Evolutionary conservation across 1,140 invertebrate species (phyloP).

Genomic region (Apis cerana): DNA sequence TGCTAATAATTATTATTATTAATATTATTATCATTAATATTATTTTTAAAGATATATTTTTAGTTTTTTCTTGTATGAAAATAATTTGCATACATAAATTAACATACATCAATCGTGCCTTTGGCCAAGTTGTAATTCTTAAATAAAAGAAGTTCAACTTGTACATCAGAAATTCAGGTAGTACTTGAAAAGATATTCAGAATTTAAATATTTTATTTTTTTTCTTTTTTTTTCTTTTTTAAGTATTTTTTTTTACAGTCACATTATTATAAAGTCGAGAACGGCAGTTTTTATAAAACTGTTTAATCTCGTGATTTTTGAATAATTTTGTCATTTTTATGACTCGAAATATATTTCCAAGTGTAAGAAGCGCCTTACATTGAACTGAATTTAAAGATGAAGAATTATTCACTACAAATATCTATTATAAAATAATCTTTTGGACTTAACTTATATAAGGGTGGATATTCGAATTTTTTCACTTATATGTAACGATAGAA

Average conservation of each 20-base stretch:
- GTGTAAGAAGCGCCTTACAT: conserved; percentile 49
- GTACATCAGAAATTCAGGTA: conserved; percentile 56
- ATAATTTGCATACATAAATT: conserved; percentile 65
- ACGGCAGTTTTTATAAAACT: conserved; percentile 5
- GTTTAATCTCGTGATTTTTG: not conserved
- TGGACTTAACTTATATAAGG: conserved; percentile 31
- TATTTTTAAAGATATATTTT: conserved; percentile 44
- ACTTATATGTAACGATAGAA: conserved; percentile 15
- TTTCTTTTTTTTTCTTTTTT: conserved; percentile 31
- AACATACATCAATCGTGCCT: conserved; percentile 73
- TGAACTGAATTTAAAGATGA: conserved; percentile 48
- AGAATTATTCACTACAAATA: conserved; percentile 9
- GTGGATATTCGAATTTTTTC: conserved; percentile 31
- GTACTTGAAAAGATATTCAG: conserved; percentile 36
- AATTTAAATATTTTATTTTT: conserved; percentile 34
- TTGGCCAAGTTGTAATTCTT: conserved; percentile 70
- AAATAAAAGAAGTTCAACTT: conserved; percentile 58
- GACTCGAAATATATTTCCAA: conserved; percentile 30
- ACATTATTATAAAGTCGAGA: not conserved
- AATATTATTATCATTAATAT: conserved; percentile 63
- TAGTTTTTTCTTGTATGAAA: conserved; percentile 52
- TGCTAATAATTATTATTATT: not conserved
- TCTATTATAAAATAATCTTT: conserved; percentile 36
- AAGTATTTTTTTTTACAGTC: conserved; percentile 40
- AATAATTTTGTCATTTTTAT: conserved; percentile 18